Evolutionary conservation across 2,113 vertebrate species (phyloP).

Genomic region (Alligator mississippiensis): DNA sequence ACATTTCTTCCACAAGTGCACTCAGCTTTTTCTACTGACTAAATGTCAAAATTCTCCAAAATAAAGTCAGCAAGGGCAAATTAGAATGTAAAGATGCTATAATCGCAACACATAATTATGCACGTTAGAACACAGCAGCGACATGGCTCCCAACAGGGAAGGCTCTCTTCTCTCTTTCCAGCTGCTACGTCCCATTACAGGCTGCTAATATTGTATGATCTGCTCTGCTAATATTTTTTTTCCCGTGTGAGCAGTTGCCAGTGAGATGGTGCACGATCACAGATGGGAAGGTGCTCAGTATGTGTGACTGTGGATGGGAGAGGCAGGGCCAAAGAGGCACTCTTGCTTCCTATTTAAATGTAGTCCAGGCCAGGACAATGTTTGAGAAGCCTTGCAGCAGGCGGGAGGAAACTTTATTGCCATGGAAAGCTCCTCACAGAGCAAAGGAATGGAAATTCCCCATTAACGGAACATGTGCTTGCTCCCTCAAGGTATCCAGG

Average conservation of each 20-base stretch:
- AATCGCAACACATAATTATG: background rate
- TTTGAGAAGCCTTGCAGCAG: background rate
- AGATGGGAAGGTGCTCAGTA: background rate
- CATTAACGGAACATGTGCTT: no score
- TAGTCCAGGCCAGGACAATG: fast-evolving
- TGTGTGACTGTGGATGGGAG: background rate
- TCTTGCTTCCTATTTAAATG: background rate
- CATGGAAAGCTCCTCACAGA: background rate
- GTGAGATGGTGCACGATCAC: background rate
- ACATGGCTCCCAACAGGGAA: background rate
- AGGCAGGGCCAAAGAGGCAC: background rate
- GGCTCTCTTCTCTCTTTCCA: background rate
- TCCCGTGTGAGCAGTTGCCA: fast-evolving
- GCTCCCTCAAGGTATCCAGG: no score
- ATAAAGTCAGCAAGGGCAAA: background rate
- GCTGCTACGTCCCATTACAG: background rate
- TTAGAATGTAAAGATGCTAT: background rate
- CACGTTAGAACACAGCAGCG: background rate
- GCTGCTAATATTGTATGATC: background rate
- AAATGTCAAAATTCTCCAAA: background rate
- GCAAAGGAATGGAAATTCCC: background rate
- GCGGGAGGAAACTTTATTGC: background rate
- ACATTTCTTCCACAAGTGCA: background rate
- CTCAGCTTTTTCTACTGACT: background rate
- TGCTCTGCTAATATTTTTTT: background rate